Evolutionary conservation across 2,113 vertebrate genomes (phyloP).

Genomic region (Sinocyclocheilus anophthalmus): DNA sequence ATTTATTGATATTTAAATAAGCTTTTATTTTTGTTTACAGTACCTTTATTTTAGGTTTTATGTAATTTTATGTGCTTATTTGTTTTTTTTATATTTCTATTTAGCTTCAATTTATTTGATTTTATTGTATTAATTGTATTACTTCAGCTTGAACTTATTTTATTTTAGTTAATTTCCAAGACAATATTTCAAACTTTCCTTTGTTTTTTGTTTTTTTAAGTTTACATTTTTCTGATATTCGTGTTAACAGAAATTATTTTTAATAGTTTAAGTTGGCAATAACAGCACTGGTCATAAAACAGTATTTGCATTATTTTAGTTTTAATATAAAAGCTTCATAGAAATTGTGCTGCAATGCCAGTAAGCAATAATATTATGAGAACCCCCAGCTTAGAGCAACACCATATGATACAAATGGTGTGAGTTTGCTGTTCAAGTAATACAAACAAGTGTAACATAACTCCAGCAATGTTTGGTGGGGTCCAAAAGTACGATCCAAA

Average conservation of each 20-base stretch:
- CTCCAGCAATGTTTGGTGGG: neutral
- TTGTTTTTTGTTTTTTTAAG: too few relatives aligned
- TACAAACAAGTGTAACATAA: slow-evolving; percentile 3
- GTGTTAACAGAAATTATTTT: too few relatives aligned
- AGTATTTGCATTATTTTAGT: neutral
- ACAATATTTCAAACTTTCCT: too few relatives aligned
- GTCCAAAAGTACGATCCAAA: neutral
- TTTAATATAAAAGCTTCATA: neutral
- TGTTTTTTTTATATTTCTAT: too few relatives aligned
- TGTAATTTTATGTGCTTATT: too few relatives aligned
- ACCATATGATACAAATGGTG: neutral
- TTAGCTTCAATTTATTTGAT: too few relatives aligned
- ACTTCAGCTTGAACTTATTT: neutral
- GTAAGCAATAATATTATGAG: neutral
- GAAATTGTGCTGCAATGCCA: neutral
- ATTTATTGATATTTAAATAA: neutral
- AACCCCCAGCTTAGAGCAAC: neutral
- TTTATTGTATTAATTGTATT: too few relatives aligned
- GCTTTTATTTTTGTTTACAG: neutral
- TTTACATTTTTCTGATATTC: too few relatives aligned
- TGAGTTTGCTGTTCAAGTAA: neutral
- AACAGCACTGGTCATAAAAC: neutral
- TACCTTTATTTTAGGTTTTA: too few relatives aligned
- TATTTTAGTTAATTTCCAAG: neutral
- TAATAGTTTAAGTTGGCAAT: neutral